A percentile compares a stretch with the other conserved stretches of the same genome.
Conservation (phyloP, 2,113 vertebrate species). For the Chloroceryle aenea region DNA sequence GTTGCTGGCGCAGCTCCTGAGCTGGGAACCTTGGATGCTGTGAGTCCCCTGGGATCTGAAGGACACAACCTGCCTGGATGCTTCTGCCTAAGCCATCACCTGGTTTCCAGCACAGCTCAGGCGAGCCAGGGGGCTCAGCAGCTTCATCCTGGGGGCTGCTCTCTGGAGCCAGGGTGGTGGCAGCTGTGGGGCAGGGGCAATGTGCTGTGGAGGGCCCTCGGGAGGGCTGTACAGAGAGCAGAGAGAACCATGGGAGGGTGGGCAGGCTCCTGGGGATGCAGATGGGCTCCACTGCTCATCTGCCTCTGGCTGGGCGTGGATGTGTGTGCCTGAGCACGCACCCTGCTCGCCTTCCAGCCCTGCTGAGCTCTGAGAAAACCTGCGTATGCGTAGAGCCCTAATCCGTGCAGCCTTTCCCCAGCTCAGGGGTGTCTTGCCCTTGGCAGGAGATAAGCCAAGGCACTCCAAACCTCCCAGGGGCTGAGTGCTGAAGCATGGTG, state of each 20-base stretch:
- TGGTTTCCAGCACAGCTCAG: neutral
- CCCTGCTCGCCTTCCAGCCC: neutral
- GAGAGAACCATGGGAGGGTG: neutral
- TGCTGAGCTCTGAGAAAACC: neutral
- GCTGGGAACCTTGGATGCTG: neutral
- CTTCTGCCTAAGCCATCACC: neutral
- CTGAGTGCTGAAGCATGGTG: rapidly evolving
- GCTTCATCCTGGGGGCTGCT: neutral
- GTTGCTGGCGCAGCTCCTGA: neutral
- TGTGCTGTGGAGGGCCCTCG: rapidly evolving
- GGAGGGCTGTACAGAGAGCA: neutral
- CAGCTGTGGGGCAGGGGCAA: neutral
- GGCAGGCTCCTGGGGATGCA: neutral
- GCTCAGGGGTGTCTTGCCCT: neutral
- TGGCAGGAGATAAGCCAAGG: neutral
- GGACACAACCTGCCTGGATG: neutral
- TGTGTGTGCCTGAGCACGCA: neutral
- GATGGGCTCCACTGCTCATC: neutral
- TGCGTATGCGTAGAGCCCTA: neutral
- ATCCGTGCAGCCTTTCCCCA: neutral
- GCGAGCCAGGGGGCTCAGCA: too few species aligned
- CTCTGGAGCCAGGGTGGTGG: neutral
- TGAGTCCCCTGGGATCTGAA: rapidly evolving
- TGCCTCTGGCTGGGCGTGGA: rapidly evolving
- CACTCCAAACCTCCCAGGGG: neutral